Evolutionary conservation across 2,797 vertebrate species (phyloP), one percentile per base, ranked within the genome.

Genomic region (Lutjanus campechanus): DNA sequence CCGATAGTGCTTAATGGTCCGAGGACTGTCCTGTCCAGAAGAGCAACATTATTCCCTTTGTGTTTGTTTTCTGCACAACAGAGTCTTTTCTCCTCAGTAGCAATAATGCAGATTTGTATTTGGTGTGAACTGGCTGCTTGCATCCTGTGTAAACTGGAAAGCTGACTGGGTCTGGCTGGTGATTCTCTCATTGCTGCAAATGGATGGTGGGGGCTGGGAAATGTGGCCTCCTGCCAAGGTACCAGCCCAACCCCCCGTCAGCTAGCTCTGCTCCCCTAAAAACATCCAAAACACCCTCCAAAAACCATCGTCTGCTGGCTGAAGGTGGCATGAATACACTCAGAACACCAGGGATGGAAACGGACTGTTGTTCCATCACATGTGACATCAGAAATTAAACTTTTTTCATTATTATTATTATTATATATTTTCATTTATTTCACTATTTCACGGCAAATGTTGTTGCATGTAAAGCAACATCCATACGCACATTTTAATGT

Each of bases 211-310:
- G 89, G 91, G 89, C 72, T 88, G 84, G 88, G 84, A 81, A 86
- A 78, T 36, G 4, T 91, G 91, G 88, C 82, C 64, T 76, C 58
- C 70, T 89, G 89, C 88, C 91, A 91, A 82, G 17, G 76, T 73
- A 60, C 5, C 1, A 82, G 58, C 80, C 74, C 80, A 77, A 66
- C 77, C 85, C 76, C 77, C 78, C 79, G 83, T 13, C 69, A 69
- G 47, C 74, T 12, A 60, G 49, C 76, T 49, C 50, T 55, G 53
- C 69, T 63, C 62, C 79, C 47, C 60, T 65, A 82, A 81, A 86
- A 85, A 56, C 74, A 69, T 65, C 73, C 76, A 77, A 36, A 51
- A 83, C 65, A 75, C n/a, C 80, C 61, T 61, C 67, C 47, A 71
- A 46, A 85, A 64, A 2, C 73, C 64, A 13, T 71, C 40, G 11